Conservation (phyloP, 2,888 invertebrate species). For the Phasia obesa region DNA sequence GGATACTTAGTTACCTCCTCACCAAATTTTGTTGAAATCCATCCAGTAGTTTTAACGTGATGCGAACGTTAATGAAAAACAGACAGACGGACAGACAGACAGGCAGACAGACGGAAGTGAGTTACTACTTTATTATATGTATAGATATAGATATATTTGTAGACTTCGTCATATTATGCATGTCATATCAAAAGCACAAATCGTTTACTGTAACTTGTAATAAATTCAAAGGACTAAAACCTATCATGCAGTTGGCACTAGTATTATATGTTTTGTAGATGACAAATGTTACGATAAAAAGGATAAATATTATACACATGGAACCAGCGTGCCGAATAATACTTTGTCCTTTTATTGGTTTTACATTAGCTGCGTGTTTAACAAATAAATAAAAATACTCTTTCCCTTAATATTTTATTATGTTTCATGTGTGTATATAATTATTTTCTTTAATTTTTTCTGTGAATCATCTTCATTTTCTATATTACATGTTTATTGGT, state of each 20-base stretch:
- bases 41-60: too few species aligned
- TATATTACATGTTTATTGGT: constrained; percentile 26
- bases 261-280: constrained; percentile 31
- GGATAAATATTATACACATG: neutral
- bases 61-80: too few species aligned
- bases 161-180: constrained; percentile 55
- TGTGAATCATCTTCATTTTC: neutral
- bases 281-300: constrained; percentile 38
- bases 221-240: constrained; percentile 68
- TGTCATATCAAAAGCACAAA: constrained; percentile 72
- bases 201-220: constrained; percentile 69
- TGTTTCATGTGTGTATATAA: constrained; percentile 5
- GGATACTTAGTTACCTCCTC: too few species aligned
- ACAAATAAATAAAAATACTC: too few species aligned
- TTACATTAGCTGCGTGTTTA: too few species aligned
- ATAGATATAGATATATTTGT: constrained; percentile 34
- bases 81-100: too few species aligned
- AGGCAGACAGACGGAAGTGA: too few species aligned
- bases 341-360: too few species aligned
- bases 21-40: too few species aligned
- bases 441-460: neutral
- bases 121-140: neutral
- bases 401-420: too few species aligned
- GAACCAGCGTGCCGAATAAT: too few species aligned
- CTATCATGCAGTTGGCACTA: constrained; percentile 67